Evolutionary conservation across 2,888 invertebrate genomes (phyloP).

Genomic region (Drosophila villosipedis): DNA sequence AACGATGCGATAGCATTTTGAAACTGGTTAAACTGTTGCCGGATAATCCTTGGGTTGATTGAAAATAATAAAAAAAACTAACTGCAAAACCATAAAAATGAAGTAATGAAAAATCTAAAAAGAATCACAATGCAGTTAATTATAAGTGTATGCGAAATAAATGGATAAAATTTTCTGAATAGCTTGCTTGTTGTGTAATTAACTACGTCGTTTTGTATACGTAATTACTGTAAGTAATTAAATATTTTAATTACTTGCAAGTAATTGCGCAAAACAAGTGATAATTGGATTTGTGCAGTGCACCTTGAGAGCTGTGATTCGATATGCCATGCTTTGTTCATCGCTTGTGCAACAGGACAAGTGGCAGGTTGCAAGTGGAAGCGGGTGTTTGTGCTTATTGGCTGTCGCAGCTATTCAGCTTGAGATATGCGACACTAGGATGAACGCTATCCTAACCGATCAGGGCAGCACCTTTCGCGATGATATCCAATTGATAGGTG

Average conservation of each 20-base stretch:
- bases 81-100: not conserved
- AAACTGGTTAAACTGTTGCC: not conserved
- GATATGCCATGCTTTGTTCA: not conserved
- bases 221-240: not conserved
- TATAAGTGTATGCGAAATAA: not conserved
- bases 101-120: not conserved
- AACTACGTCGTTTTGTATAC: no score
- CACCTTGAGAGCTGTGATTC: not conserved
- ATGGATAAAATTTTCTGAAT: no score
- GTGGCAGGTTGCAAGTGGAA: not conserved
- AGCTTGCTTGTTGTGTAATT: no score
- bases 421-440: conserved; percentile 30
- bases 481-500: conserved; percentile 59
- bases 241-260: not conserved
- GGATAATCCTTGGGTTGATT: not conserved
- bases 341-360: not conserved
- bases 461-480: conserved; percentile 49
- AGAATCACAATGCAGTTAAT: not conserved
- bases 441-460: conserved; percentile 47
- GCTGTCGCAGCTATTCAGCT: conserved; percentile 40
- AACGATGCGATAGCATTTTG: not conserved
- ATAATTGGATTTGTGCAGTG: not conserved
- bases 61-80: not conserved
- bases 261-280: not conserved
- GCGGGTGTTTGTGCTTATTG: conserved; percentile 44